These are phyloP conservation scores for Drosophila merina DNA, from an alignment of 2,888 invertebrate genomes.

Conservation along the genomic window DNA sequence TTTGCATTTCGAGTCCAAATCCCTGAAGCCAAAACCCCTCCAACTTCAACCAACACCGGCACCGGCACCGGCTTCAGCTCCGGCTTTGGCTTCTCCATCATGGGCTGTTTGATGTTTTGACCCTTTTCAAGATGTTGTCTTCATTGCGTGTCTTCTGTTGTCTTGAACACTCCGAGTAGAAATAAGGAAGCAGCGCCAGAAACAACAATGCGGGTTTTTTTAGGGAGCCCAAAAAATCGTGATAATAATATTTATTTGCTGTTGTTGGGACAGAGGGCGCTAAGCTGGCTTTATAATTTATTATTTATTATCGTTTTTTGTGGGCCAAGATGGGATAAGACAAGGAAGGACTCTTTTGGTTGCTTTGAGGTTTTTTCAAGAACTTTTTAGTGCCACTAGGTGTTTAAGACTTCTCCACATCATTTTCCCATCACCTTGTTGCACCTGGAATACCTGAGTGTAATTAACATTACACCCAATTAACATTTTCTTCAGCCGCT, in stretches of 20 bases:
- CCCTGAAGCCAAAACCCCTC: slow-evolving; percentile 27
- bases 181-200: slow-evolving; percentile 61
- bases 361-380: too few relatives aligned
- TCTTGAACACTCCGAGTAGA: slow-evolving; percentile 37
- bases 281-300: slow-evolving; percentile 59
- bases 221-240: slow-evolving; percentile 60
- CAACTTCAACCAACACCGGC: slow-evolving; percentile 33
- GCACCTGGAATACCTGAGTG: slow-evolving; percentile 59
- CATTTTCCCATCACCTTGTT: slow-evolving; percentile 21
- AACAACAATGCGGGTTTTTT: slow-evolving; percentile 47
- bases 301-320: slow-evolving; percentile 43
- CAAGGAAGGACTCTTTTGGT: neutral
- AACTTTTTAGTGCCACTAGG: too few relatives aligned
- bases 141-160: slow-evolving; percentile 67
- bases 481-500: slow-evolving; percentile 74
- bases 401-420: neutral
- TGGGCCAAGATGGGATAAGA: slow-evolving; percentile 20
- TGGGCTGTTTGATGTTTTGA: slow-evolving; percentile 72
- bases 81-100: slow-evolving; percentile 8
- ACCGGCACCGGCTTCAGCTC: neutral
- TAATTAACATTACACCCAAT: slow-evolving; percentile 78
- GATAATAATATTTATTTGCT: slow-evolving; percentile 74
- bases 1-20: slow-evolving; percentile 39
- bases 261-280: slow-evolving; percentile 41
- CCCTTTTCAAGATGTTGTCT: slow-evolving; percentile 80